Evolutionary conservation across 2,797 vertebrate species (phyloP).

Genomic region (Tolypeutes matacus): DNA sequence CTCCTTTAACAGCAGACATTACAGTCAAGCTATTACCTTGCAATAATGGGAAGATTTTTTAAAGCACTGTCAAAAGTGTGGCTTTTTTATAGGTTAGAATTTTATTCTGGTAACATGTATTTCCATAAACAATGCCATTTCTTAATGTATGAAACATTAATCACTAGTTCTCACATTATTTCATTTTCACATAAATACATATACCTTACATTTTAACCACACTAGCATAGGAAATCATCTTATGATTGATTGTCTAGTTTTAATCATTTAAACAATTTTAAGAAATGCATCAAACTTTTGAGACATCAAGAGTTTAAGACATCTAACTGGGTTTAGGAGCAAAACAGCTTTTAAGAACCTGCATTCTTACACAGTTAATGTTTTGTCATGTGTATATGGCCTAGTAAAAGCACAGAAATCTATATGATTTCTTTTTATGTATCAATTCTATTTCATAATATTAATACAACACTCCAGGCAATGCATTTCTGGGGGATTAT

Average conservation of each 20-base stretch:
- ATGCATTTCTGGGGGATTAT: slow-evolving; percentile 49
- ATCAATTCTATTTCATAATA: slow-evolving; percentile 43
- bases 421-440: not conserved
- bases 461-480: not conserved
- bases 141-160: slow-evolving; percentile 23
- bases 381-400: not conserved
- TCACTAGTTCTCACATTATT: slow-evolving; percentile 36
- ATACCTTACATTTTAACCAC: slow-evolving; percentile 30
- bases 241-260: not conserved
- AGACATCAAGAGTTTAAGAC: not conserved
- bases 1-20: slow-evolving; percentile 73
- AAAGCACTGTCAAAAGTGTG: slow-evolving; percentile 61
- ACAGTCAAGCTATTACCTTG: slow-evolving; percentile 68
- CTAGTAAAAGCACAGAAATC: slow-evolving; percentile 4
- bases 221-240: slow-evolving; percentile 25
- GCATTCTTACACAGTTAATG: not conserved
- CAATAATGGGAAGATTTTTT: slow-evolving; percentile 61
- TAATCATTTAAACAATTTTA: slow-evolving; percentile 54
- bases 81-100: slow-evolving; percentile 59
- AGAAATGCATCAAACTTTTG: slow-evolving; percentile 8
- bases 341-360: slow-evolving; percentile 9
- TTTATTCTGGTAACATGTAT: slow-evolving; percentile 49
- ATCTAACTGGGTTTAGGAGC: not conserved
- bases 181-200: slow-evolving; percentile 34
- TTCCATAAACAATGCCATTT: slow-evolving; percentile 56